A percentile compares a stretch with the other conserved stretches of the same genome.
Evolutionary conservation across 1,140 invertebrate genomes (phyloP).

Genomic region (Spodoptera frugiperda): DNA sequence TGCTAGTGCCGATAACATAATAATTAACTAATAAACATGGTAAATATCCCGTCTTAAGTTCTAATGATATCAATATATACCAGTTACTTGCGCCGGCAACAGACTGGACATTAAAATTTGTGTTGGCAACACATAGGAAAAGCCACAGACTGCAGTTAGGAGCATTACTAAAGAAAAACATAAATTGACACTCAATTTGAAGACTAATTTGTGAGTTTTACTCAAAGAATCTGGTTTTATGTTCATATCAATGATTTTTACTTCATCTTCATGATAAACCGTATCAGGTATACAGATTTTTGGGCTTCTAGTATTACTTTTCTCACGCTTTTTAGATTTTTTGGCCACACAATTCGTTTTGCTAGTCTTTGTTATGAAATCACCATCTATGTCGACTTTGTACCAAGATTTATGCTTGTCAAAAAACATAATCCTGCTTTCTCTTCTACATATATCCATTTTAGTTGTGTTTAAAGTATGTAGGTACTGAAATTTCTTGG

Average conservation of each 20-base stretch:
- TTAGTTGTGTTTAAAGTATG: conserved; percentile 14
- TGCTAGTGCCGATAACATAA: too few relatives aligned
- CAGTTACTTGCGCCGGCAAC: neutral
- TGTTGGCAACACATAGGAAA: conserved; percentile 15
- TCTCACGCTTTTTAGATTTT: neutral
- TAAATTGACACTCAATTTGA: conserved; percentile 1
- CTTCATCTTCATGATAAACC: too few relatives aligned
- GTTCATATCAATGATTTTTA: neutral
- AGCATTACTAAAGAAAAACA: conserved; percentile 7
- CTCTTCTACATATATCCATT: conserved; percentile 25
- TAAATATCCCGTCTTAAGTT: too few relatives aligned
- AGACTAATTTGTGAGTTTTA: neutral
- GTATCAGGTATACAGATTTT: too few relatives aligned
- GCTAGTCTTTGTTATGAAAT: conserved; percentile 55
- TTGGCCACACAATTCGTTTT: neutral
- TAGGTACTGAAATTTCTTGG: conserved; percentile 16
- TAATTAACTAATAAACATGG: too few relatives aligned
- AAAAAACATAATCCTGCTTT: conserved; percentile 12
- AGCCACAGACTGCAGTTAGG: conserved; percentile 15
- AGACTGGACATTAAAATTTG: neutral
- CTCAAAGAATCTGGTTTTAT: neutral
- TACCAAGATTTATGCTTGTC: conserved; percentile 64
- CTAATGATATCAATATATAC: neutral
- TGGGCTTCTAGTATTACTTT: neutral
- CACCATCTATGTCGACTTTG: conserved; percentile 61